Base-by-base conservation (phyloP, 2,113 vertebrate genomes). In the Microtus pennsylvanicus region DNA sequence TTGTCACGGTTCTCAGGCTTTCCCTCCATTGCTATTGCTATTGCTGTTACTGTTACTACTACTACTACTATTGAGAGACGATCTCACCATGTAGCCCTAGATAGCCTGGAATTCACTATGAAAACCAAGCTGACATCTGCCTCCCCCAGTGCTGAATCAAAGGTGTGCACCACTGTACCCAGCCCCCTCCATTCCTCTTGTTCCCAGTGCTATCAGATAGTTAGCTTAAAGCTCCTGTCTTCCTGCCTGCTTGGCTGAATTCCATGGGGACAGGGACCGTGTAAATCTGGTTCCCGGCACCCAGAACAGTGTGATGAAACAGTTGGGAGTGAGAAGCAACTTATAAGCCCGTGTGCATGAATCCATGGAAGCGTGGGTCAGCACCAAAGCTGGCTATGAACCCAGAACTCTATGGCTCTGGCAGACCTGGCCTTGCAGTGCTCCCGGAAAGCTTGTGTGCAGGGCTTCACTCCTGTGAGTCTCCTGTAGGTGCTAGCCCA, bases 391-490 rank as follows among this genome's bases (percentile, higher is more conserved):
- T 22, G 14, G 65, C 5, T 52, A 0, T 7, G 24, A 61, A 82
- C 45, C 33, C 75, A 33, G 38, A 65, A 30, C 63, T 14, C 42
- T 30, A 42, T 87, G 63, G 42, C 63, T 69, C 63, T 69, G 63
- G 0, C 28, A 35, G 42, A 50, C 63, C 11, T 50, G 83, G 38
- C 63, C 11, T 47, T 67, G 38, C 42, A 5, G 9, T 21, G 1
- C 24, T 47, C 1, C 21, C 50, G 4, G 0, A 4, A 11, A 17
- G 28, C 83, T 38, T 69, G 55, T 17, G 4, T 22, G 7, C 77
- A 35, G 22, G 10, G 21, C 45, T 26, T 82, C 0, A 0, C 10
- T 35, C 33, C 76, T 0, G 0, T 1, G 5, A 17, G 35, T n/a
- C 5, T 12, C 67, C 50, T 35, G 16, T 12, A 47, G 17, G 21